phyloP scores from a whole-genome alignment of 2,888 invertebrate genomes.

The Matsumyia berberina region DNA sequence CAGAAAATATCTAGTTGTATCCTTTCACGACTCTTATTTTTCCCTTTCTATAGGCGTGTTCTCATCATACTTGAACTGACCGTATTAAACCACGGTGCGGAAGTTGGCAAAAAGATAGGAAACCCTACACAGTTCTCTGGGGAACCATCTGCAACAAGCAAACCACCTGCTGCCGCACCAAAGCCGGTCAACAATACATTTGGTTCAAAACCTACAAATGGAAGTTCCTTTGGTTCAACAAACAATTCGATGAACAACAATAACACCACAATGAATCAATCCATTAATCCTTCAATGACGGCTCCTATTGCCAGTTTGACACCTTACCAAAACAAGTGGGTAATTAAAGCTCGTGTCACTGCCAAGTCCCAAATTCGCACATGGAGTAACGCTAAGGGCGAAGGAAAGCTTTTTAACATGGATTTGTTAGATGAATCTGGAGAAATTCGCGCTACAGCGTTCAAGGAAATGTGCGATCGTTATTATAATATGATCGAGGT shows the following conservation, averaged over 20 bases:
- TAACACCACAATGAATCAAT: slow-evolving; percentile 78
- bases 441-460: slow-evolving; percentile 96
- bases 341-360: slow-evolving; percentile 94
- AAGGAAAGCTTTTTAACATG: slow-evolving; percentile 96
- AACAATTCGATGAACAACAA: slow-evolving; percentile 74
- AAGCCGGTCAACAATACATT: slow-evolving; percentile 69
- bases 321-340: slow-evolving; percentile 98
- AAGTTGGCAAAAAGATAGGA: slow-evolving; percentile 91
- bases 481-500: slow-evolving; percentile 95
- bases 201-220: slow-evolving; percentile 72
- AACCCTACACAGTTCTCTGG: slow-evolving; percentile 89
- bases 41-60: slow-evolving; percentile 89
- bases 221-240: slow-evolving; percentile 23
- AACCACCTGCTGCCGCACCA: slow-evolving; percentile 77
- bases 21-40: background rate
- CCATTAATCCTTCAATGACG: slow-evolving; percentile 84
- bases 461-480: slow-evolving; percentile 94
- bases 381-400: slow-evolving; percentile 96
- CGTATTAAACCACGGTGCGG: slow-evolving; percentile 89
- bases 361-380: slow-evolving; percentile 92
- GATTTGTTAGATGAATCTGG: slow-evolving; percentile 97
- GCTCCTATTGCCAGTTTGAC: slow-evolving; percentile 92
- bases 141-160: slow-evolving; percentile 63
- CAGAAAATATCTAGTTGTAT: no score
- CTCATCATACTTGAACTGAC: slow-evolving; percentile 93